Conservation (phyloP, 2,888 invertebrate genomes). For the Diarsia brunnea region DNA sequence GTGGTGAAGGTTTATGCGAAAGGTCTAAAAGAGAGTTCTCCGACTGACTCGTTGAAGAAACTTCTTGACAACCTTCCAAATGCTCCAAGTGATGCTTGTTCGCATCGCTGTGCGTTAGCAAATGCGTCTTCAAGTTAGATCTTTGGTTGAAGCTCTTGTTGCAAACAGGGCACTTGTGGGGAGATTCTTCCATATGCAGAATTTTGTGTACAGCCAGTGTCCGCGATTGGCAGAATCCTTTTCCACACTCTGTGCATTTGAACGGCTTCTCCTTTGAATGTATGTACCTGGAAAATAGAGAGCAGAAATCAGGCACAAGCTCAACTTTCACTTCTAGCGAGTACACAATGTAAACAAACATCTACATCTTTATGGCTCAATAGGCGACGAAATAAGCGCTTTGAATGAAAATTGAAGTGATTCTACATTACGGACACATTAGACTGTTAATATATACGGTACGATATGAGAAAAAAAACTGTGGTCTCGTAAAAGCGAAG, state of each 20-base stretch:
- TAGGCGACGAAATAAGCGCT: conserved; percentile 76
- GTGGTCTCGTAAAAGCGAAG: conserved; percentile 89
- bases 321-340: conserved; percentile 76
- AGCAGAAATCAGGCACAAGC: conserved; percentile 75
- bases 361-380: conserved; percentile 77
- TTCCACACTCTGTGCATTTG: conserved; percentile 98
- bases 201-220: conserved; percentile 99
- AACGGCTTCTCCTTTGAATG: conserved; percentile 99
- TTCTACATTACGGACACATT: conserved; percentile 81
- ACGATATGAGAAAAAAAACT: conserved; percentile 82
- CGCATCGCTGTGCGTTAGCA: conserved; percentile 96
- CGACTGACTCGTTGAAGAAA: conserved; percentile 88
- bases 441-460: conserved; percentile 82
- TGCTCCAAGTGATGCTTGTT: conserved; percentile 88
- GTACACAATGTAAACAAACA: conserved; percentile 78
- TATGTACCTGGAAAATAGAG: conserved; percentile 94
- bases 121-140: conserved; percentile 97
- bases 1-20: conserved; percentile 89
- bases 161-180: conserved; percentile 97
- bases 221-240: conserved; percentile 99
- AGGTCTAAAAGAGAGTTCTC: conserved; percentile 90
- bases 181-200: conserved; percentile 97
- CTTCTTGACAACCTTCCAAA: conserved; percentile 89
- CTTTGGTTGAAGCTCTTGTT: conserved; percentile 97
- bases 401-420: conserved; percentile 81